Evolutionary conservation across 1,140 invertebrate genomes (phyloP).

Genomic region (Brachionus rubens): DNA sequence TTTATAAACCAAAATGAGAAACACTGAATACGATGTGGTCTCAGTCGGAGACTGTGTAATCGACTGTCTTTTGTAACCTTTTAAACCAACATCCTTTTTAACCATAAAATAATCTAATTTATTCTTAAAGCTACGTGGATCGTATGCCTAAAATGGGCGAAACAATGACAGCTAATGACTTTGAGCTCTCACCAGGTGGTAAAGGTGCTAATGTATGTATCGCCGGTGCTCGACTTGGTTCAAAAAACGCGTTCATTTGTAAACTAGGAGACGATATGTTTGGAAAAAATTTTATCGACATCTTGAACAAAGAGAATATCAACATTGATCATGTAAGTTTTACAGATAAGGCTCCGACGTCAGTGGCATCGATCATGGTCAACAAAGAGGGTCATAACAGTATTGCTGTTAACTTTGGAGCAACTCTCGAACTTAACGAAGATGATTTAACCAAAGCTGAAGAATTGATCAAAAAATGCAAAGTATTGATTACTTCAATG

Average conservation of each 20-base stretch:
- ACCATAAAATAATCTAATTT: not conserved
- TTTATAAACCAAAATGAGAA: not conserved
- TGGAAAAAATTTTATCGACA: slow-evolving; percentile 27
- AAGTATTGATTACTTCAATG: slow-evolving; percentile 19
- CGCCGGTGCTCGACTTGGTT: slow-evolving; percentile 11
- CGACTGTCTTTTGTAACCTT: slow-evolving; percentile 20
- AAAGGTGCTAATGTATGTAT: slow-evolving; percentile 45
- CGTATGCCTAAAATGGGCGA: slow-evolving; percentile 44
- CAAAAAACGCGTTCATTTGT: slow-evolving; percentile 25
- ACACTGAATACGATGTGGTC: slow-evolving; percentile 5
- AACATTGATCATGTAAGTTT: slow-evolving; percentile 37
- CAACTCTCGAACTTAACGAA: slow-evolving; percentile 17
- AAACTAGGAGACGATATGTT: slow-evolving; percentile 44
- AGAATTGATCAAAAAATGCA: slow-evolving; percentile 7
- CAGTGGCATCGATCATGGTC: slow-evolving; percentile 38
- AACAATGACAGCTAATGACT: slow-evolving; percentile 36
- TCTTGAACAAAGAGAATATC: slow-evolving; percentile 2
- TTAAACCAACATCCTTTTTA: not conserved
- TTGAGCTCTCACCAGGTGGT: slow-evolving; percentile 8
- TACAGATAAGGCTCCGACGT: slow-evolving; percentile 24
- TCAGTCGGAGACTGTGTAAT: slow-evolving; percentile 41
- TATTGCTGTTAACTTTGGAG: slow-evolving; percentile 43
- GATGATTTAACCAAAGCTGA: slow-evolving; percentile 20
- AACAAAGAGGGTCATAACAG: slow-evolving; percentile 13
- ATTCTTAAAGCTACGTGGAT: slow-evolving; percentile 29